These are phyloP conservation scores for Rotaria macrura DNA, from an alignment of 2,888 invertebrate genomes.

Conservation along the genomic window DNA sequence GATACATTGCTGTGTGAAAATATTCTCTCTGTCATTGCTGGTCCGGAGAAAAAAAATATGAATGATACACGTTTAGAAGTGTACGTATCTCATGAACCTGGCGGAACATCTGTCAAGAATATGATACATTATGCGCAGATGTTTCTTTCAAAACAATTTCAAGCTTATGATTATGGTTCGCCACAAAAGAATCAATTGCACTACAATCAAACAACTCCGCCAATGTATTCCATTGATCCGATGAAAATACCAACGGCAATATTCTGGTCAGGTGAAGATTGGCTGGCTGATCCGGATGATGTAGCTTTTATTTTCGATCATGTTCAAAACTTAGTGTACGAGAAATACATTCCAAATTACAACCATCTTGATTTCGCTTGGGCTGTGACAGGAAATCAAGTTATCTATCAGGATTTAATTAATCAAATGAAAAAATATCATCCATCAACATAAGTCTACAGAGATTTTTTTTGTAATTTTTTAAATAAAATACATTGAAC, in stretches of 20 bases:
- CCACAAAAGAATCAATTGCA: too few species aligned
- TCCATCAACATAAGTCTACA: not conserved
- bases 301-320: slow-evolving; percentile 36
- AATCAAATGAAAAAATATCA: slow-evolving; percentile 10
- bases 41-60: slow-evolving; percentile 62
- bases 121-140: slow-evolving; percentile 53
- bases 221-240: too few species aligned
- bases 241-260: too few species aligned
- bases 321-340: slow-evolving; percentile 36
- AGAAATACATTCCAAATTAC: slow-evolving; percentile 39
- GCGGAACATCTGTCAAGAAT: slow-evolving; percentile 65
- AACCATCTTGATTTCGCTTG: slow-evolving; percentile 52
- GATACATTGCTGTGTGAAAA: slow-evolving; percentile 63
- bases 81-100: slow-evolving; percentile 62
- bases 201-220: too few species aligned
- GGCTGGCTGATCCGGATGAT: slow-evolving; percentile 57
- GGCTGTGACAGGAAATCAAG: slow-evolving; percentile 46
- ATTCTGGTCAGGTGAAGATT: too few species aligned
- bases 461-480: too few species aligned
- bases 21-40: slow-evolving; percentile 62
- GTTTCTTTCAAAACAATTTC: slow-evolving; percentile 60
- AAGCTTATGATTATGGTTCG: too few species aligned
- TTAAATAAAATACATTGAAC: too few species aligned
- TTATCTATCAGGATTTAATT: slow-evolving; percentile 42
- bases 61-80: slow-evolving; percentile 61